Evolutionary conservation across 53 echinoderm and acorn worm species (phyloP).

Genomic region (Paracentrotus lividus): DNA sequence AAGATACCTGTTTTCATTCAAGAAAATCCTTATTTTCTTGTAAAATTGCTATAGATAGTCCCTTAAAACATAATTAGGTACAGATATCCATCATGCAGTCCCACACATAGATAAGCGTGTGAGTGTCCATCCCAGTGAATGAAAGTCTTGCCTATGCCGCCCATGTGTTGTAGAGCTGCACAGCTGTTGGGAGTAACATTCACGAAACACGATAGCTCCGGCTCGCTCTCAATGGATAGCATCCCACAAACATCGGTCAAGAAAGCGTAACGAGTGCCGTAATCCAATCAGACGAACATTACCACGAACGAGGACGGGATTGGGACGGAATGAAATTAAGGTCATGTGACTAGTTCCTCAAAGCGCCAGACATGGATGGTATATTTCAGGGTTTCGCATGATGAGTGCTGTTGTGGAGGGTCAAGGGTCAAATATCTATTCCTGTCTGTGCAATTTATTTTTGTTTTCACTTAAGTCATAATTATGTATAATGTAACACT

Average conservation of each 20-base stretch:
- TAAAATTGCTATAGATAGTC: no score
- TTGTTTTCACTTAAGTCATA: no score
- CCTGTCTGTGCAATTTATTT: background rate
- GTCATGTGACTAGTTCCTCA: conserved; percentile 29
- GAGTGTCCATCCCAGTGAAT: background rate
- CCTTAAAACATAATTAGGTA: no score
- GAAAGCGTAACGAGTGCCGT: conserved; percentile 58
- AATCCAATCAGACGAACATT: conserved; percentile 58
- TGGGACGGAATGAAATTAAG: conserved; percentile 20
- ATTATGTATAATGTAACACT: no score
- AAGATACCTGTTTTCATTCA: no score
- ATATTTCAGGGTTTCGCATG: background rate
- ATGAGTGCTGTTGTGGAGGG: background rate
- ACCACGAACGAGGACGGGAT: conserved; percentile 27
- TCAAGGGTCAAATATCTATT: background rate
- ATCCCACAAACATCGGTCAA: conserved; percentile 51
- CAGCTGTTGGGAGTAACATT: conserved; percentile 49
- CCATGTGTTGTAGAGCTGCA: conserved; percentile 3
- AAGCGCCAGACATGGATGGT: background rate
- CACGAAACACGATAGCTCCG: conserved; percentile 33
- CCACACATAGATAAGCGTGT: background rate
- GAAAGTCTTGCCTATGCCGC: background rate
- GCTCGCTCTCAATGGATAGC: conserved; percentile 25
- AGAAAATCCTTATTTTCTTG: no score
- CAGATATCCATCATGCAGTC: background rate